phyloP scores from a whole-genome alignment of 2,113 vertebrate species.

The Nanorana parkeri region DNA sequence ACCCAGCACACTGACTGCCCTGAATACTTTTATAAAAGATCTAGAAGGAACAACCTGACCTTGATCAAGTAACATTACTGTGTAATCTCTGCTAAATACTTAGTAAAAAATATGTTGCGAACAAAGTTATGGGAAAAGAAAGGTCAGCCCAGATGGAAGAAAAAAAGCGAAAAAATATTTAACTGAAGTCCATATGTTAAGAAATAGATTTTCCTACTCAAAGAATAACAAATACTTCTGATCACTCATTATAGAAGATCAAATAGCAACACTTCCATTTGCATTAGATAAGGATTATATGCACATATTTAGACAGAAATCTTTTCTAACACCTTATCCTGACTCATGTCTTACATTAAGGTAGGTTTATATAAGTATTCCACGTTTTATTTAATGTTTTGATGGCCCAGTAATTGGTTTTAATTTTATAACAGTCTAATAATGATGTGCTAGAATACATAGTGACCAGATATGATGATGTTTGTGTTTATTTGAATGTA shows the following conservation, averaged over 20 bases:
- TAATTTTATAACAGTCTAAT: too few relatives aligned
- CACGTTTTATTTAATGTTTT: too few relatives aligned
- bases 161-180: neutral
- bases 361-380: too few relatives aligned
- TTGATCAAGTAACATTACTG: conserved; percentile 6
- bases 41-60: conserved; percentile 2
- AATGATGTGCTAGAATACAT: too few relatives aligned
- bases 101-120: neutral
- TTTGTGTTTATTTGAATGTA: too few relatives aligned
- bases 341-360: too few relatives aligned
- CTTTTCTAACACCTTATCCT: too few relatives aligned
- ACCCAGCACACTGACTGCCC: neutral
- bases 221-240: neutral
- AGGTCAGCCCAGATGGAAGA: neutral
- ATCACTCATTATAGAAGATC: neutral
- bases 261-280: neutral
- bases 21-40: conserved; percentile 4
- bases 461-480: too few relatives aligned
- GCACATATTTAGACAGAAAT: too few relatives aligned
- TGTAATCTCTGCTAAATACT: neutral
- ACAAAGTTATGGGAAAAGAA: neutral
- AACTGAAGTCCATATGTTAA: neutral
- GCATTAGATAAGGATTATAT: neutral
- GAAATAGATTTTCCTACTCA: neutral
- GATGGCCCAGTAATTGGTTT: too few relatives aligned